Evolutionary conservation across 1,140 invertebrate genomes (phyloP).

Genomic region (Neotoxoptera formosana): DNA sequence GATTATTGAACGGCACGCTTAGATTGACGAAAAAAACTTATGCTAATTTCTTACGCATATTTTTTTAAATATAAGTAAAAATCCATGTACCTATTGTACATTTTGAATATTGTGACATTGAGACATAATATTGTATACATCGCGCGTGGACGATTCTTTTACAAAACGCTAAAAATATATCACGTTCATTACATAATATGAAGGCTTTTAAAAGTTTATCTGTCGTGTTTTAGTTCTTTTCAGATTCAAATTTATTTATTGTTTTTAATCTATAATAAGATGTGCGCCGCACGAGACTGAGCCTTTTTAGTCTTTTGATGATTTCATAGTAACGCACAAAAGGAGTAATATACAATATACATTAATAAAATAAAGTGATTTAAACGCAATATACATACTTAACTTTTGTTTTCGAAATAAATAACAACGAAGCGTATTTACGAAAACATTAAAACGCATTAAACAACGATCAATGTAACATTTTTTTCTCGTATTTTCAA

Average conservation of each 20-base stretch:
- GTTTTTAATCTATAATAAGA: neutral
- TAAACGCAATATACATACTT: neutral
- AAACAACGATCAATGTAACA: neutral
- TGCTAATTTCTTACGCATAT: neutral
- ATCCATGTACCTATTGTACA: neutral
- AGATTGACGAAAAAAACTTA: neutral
- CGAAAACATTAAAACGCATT: neutral
- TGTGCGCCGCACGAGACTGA: neutral
- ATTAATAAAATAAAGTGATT: neutral
- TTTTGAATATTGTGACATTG: slow-evolving; percentile 5
- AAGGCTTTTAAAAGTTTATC: neutral
- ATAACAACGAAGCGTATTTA: neutral
- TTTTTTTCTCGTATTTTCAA: neutral
- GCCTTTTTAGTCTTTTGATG: neutral
- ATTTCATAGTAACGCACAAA: neutral
- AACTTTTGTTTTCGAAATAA: neutral
- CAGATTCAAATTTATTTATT: neutral
- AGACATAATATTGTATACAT: neutral
- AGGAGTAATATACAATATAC: neutral
- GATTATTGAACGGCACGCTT: slow-evolving; percentile 6
- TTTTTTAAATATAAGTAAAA: neutral
- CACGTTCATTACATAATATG: neutral
- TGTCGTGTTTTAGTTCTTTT: neutral
- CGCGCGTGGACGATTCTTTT: neutral
- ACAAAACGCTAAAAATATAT: neutral